Evolutionary conservation across 2,797 vertebrate species (phyloP).

Genomic region (Macropodus opercularis): DNA sequence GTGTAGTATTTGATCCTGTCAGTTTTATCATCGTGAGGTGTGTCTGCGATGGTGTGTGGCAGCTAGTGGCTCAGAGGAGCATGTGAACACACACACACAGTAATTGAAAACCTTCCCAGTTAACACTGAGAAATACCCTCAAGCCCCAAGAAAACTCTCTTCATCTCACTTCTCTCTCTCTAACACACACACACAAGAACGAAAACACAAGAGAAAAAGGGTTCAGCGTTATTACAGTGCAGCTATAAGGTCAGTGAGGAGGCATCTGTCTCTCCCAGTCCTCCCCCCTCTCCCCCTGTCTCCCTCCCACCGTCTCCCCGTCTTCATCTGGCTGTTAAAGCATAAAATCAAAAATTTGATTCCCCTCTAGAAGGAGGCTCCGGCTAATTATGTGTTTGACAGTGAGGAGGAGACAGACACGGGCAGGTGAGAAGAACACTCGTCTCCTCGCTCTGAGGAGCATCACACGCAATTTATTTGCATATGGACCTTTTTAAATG

Average conservation of each 20-base stretch:
- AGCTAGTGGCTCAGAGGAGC: conserved; percentile 14
- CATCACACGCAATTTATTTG: too few species aligned
- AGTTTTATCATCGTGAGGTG: neutral
- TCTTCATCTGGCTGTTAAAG: conserved; percentile 16
- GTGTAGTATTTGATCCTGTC: conserved; percentile 21
- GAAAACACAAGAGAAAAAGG: conserved; percentile 38
- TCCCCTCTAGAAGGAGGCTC: conserved; percentile 29
- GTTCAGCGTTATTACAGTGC: conserved; percentile 51
- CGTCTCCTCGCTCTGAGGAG: neutral
- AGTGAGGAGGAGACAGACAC: neutral
- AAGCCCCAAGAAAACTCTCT: conserved; percentile 49
- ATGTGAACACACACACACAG: conserved; percentile 29
- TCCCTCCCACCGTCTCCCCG: too few species aligned
- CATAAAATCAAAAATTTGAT: conserved; percentile 32
- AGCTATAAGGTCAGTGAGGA: conserved; percentile 51
- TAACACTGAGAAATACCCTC: conserved; percentile 61
- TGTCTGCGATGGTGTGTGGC: neutral
- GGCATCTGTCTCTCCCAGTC: conserved; percentile 25
- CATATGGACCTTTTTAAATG: too few species aligned
- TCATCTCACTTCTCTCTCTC: conserved; percentile 23
- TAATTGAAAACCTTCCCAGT: conserved; percentile 63
- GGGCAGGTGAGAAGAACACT: neutral
- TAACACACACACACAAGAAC: neutral
- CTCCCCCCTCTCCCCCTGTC: conserved; percentile 3
- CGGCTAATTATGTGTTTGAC: conserved; percentile 38